Base-by-base conservation (phyloP, 2,888 invertebrate species). In the Tipula lateralis region DNA sequence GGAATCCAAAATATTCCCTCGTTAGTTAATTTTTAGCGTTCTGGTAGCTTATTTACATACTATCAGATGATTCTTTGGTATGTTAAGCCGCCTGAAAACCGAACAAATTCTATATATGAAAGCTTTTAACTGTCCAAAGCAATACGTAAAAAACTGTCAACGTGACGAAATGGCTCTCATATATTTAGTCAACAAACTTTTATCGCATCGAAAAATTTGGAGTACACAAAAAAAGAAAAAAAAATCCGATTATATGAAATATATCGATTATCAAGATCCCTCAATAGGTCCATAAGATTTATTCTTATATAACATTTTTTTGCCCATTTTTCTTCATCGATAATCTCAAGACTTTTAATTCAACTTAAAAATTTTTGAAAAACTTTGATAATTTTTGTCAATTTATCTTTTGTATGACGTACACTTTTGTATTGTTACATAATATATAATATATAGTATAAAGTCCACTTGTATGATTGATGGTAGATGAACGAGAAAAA, bases 401-500 rank as follows among this genome's bases (percentile, higher is more conserved):
- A 36, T 36, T 36, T 36, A n/a, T 44, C 13, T 44, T n/a, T n/a
- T 44, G 2, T 44, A n/a, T 44, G 39, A n/a, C 24, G 2, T 66
- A 66, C 19, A 9, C 19, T 24, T 24, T 4, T 12, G 5, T 16
- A 44, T 44, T 66, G 24, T 66, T 66, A 66, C 44, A 44, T 44
- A 44, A 44, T n/a, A 44, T 7, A 44, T 19, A 19, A n/a, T n/a
- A n/a, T n/a, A n/a, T n/a, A n/a, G n/a, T n/a, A n/a, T n/a, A n/a
- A n/a, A 66, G 66, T 24, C 66, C 66, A 66, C 66, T 66, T 66
- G 66, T 66, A 24, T 66, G 66, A n/a, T 66, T 66, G 66, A 66
- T 66, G 66, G 5, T 4, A 44, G 12, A 24, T 7, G 7, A 2
- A 66, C 7, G 24, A 66, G 24, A 19, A 9, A 66, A 66, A 19